Evolutionary conservation across 2,797 vertebrate species (phyloP).

Genomic region (Remorina albescens): DNA sequence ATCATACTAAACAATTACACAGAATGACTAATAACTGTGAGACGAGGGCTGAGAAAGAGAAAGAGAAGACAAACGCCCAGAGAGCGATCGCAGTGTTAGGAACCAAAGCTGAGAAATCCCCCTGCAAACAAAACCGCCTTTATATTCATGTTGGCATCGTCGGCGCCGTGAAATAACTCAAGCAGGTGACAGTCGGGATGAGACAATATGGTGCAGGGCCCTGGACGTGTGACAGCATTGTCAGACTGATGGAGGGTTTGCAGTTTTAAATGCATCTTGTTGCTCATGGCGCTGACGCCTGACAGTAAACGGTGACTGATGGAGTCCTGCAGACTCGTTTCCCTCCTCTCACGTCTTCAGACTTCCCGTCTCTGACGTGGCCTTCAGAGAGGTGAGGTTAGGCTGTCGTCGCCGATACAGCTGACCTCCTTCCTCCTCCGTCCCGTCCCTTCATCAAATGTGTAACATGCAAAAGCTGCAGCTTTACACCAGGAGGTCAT

Average conservation of each 20-base stretch:
- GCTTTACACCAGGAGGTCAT: slow-evolving; percentile 21
- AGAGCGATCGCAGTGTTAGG: slow-evolving; percentile 23
- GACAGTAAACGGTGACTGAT: slow-evolving; percentile 13
- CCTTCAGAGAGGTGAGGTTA: slow-evolving; percentile 15
- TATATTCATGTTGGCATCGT: slow-evolving; percentile 29
- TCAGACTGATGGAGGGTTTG: slow-evolving; percentile 2
- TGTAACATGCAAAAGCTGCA: slow-evolving; percentile 10
- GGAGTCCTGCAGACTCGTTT: neutral
- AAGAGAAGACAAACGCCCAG: slow-evolving; percentile 13
- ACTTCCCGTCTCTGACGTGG: slow-evolving; percentile 1
- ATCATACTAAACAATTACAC: slow-evolving; percentile 60
- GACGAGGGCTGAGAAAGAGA: slow-evolving; percentile 32
- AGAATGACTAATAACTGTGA: slow-evolving; percentile 68
- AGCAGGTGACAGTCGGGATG: slow-evolving; percentile 53
- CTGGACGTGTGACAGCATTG: slow-evolving; percentile 24
- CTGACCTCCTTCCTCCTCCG: slow-evolving; percentile 25
- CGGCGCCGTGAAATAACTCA: slow-evolving; percentile 24
- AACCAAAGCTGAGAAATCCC: slow-evolving; percentile 39
- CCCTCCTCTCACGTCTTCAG: slow-evolving; percentile 14
- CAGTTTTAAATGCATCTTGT: slow-evolving; percentile 23
- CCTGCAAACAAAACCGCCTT: slow-evolving; percentile 42
- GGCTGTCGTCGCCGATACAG: slow-evolving; percentile 32
- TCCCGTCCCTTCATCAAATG: neutral
- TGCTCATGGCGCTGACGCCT: slow-evolving; percentile 9
- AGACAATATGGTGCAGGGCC: slow-evolving; percentile 27